Conservation (phyloP, 1,140 invertebrate genomes). For the Scaptomyza graminum region DNA sequence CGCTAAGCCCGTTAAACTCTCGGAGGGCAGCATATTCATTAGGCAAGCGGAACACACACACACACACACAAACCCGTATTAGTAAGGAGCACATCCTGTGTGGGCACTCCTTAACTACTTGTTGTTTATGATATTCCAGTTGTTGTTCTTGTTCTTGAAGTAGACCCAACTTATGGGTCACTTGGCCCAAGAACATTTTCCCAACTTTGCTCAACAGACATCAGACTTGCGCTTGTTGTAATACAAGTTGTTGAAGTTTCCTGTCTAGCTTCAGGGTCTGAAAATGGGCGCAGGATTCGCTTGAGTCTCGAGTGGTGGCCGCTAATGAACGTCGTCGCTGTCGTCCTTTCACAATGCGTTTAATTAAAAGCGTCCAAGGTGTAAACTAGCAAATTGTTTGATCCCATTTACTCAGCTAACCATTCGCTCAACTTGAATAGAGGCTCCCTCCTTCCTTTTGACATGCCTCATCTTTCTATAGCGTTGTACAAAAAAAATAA, state of each 20-base stretch:
- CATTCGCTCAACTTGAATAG: constrained; percentile 25
- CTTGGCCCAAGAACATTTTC: constrained; percentile 65
- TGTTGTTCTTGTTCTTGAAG: constrained; percentile 24
- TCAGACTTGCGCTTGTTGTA: constrained; percentile 50
- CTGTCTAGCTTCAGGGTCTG: constrained; percentile 25
- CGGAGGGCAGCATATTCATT: constrained; percentile 70
- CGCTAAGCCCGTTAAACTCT: constrained; percentile 11
- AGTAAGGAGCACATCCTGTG: constrained; percentile 24
- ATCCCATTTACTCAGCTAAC: constrained; percentile 67
- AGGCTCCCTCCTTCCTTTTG: constrained; percentile 6
- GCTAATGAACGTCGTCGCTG: constrained; percentile 51
- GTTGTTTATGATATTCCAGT: constrained; percentile 12
- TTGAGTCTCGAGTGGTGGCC: constrained; percentile 24
- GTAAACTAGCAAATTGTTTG: constrained; percentile 82
- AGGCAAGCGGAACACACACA: constrained; percentile 36
- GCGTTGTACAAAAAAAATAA: constrained; percentile 8
- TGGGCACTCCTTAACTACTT: constrained; percentile 25
- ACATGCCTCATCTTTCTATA: constrained; percentile 7
- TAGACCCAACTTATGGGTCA: constrained; percentile 74
- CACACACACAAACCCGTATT: neutral
- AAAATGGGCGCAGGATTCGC: neutral
- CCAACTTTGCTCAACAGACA: constrained; percentile 59
- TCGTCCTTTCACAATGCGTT: constrained; percentile 66
- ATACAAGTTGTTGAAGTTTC: constrained; percentile 27
- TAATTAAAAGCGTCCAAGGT: constrained; percentile 81